Conservation (phyloP, 2,888 invertebrate genomes). For the Blastobasis adustella region DNA sequence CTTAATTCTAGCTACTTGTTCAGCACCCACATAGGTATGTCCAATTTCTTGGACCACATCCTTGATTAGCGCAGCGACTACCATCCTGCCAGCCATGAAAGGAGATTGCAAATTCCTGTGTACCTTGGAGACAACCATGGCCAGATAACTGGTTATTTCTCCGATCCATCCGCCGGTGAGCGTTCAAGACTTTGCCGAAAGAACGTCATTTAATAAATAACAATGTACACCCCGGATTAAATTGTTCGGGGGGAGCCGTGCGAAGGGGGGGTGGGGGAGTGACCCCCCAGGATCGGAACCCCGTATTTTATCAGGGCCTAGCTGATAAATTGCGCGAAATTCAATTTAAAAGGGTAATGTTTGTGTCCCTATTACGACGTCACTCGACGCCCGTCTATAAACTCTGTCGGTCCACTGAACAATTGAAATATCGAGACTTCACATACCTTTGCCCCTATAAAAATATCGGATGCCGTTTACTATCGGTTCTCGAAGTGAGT, state of each 20-base stretch:
- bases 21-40: too few species aligned
- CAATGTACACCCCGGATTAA: constrained; percentile 47
- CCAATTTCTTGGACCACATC: too few species aligned
- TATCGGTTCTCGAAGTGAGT: too few species aligned
- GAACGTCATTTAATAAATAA: constrained; percentile 45
- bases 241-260: constrained; percentile 30
- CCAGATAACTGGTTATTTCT: too few species aligned
- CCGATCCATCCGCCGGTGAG: constrained; percentile 4
- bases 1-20: too few species aligned
- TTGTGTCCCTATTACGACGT: constrained; percentile 66
- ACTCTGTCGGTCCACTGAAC: constrained; percentile 56
- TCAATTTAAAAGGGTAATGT: constrained; percentile 72
- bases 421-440: constrained; percentile 58
- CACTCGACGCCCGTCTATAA: constrained; percentile 57
- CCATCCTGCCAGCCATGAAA: not conserved
- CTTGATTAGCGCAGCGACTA: too few species aligned
- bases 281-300: constrained; percentile 21
- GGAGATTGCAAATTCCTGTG: constrained; percentile 1
- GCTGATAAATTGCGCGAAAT: constrained; percentile 65
- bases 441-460: constrained; percentile 38
- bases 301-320: constrained; percentile 51
- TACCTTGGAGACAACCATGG: too few species aligned
- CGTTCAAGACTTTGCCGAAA: constrained; percentile 13
- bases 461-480: constrained; percentile 33
- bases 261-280: not conserved